phyloP scores from a whole-genome alignment of 2,113 vertebrate genomes.

The Myotis davidii region DNA sequence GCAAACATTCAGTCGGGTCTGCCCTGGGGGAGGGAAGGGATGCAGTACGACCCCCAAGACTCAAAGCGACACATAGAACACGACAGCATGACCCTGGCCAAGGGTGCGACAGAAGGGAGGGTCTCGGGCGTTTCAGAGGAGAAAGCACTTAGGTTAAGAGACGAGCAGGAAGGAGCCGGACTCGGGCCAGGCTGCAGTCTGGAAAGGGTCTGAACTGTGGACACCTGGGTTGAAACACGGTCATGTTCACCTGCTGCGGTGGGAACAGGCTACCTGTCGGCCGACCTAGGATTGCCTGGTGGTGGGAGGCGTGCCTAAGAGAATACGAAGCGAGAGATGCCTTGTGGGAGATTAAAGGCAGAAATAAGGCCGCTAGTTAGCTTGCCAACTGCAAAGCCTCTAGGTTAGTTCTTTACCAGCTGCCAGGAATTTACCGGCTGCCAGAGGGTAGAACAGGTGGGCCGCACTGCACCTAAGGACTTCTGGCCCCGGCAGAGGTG shows the following conservation, averaged over 20 bases:
- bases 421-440: conserved; percentile 43
- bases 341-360: conserved; percentile 76
- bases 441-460: conserved; percentile 37
- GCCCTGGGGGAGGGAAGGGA: conserved; percentile 62
- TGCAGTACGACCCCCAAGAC: conserved; percentile 67
- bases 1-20: conserved; percentile 84
- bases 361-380: conserved; percentile 73
- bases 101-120: conserved; percentile 75
- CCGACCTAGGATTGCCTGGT: conserved; percentile 78
- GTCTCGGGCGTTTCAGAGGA: conserved; percentile 69
- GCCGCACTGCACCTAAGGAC: conserved; percentile 65
- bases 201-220: conserved; percentile 77
- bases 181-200: conserved; percentile 76
- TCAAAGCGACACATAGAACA: conserved; percentile 75
- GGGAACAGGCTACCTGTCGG: conserved; percentile 72
- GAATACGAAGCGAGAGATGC: conserved; percentile 76
- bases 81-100: conserved; percentile 74
- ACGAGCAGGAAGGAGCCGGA: conserved; percentile 80
- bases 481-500: neutral
- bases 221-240: conserved; percentile 67
- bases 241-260: conserved; percentile 66
- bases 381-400: conserved; percentile 79
- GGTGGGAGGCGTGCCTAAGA: conserved; percentile 49
- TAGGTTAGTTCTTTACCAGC: conserved; percentile 61
- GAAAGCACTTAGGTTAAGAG: conserved; percentile 83